Evolutionary conservation across 2,113 vertebrate genomes (phyloP), one percentile per base, ranked within the genome.

Genomic region (Tachysurus fulvidraco): DNA sequence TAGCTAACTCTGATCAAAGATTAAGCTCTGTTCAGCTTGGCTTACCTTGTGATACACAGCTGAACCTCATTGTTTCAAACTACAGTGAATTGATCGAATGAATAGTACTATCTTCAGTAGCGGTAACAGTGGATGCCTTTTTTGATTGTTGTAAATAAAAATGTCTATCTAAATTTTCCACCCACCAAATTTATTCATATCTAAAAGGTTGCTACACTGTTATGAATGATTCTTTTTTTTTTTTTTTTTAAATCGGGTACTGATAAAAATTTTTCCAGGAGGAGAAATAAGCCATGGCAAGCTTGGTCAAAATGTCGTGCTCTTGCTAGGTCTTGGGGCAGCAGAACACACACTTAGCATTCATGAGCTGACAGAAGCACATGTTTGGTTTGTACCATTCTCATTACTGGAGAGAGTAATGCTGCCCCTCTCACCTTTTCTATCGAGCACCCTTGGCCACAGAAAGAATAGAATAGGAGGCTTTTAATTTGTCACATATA

Each of bases 1-100:
- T 85, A 84, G 86, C 88, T 89, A 91, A 78, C 90, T 91, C 88
- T 92, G 92, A 94, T 94, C 91, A 94, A 93, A 94, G 92, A 91
- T 93, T 94, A 94, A 93, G 91, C 89, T 92, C 79, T 59, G n/a
- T 90, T 79, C 86, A 77, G 89, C 87, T 62, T 81, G 89, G 87
- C 83, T 91, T 85, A 85, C 76, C 84, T 91, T 73, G 87, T 91
- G 92, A 92, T 88, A 88, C 89, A 87, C 82, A 87, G 85, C 10
- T 59, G 83, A 88, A 85, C 84, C 88, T 46, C 54, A 91, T 83
- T 54, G 50, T 91, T 86, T 91, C 74, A 90, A 89, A 79, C 67
- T 36, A 76, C 14, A 85, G 46, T 80, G 46, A 84, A 50, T 64
- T 85, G 81, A 88, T 74, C 71, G 80, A 79, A 78, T 90, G 86